Base-by-base conservation (phyloP, 1,140 invertebrate species). In the Platyscapa corneri region DNA sequence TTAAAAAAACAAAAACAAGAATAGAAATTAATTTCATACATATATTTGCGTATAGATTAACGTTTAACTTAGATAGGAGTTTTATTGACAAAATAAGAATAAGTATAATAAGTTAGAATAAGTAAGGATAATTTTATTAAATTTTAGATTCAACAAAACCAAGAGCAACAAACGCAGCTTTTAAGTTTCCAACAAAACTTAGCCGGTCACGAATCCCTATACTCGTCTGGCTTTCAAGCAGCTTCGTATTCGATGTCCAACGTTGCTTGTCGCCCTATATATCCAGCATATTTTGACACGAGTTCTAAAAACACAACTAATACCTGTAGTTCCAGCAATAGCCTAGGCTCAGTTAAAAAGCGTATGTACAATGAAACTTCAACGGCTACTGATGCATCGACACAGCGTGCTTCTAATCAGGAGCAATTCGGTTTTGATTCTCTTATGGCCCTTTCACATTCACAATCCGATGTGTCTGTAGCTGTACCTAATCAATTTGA, bases 241-340 rank as follows among this genome's bases (percentile, higher is more conserved):
- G 89, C 92, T 6, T 87, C 92, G 0, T 93, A 93, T 76, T 86
- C 91, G 3, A 89, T 93, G 88, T 86, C 92, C 10, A 91, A 91
- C 64, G 82, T 92, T 0, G 87, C 86, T 0, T 88, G 87, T 84
- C 82, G 92, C 46, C 89, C 92, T 12, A 90, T 93, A 0, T 93
- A 93, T 80, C 89, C 92, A 18, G 89, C 89, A 80, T 93, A 93
- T 56, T 93, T 93, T 74, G 92, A 93, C 46, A 81, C 91, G 0
- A 83, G 88, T 53, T 82, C 88, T 27, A 93, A 92, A 75, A 42
- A 83, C 56, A 23, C 81, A 32, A 75, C 72, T n/a, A 78, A 82
- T 34, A 42, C 87, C 0, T 32, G 88, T 32, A 85, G 83, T 32
- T n/a, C 88, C 10, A 81, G 84, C 16, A 87, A 87, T 65, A 92